Base-by-base conservation (phyloP, 2,888 invertebrate species). In the Suillia variegata region DNA sequence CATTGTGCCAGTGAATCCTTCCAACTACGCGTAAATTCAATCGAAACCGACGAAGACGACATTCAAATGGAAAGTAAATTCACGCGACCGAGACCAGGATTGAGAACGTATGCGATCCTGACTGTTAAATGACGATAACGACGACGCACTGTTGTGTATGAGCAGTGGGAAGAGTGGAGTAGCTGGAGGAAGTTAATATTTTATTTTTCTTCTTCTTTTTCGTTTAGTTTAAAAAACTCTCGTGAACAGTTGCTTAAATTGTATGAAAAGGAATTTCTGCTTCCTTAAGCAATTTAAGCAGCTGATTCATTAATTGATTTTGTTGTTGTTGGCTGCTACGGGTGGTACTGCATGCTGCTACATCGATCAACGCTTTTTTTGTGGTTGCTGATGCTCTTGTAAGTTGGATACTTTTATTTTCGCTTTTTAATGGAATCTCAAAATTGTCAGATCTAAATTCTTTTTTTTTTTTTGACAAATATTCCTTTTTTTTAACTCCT, bases 1-100 rank as follows among this genome's bases (percentile, higher is more conserved):
- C 87, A 87, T 87, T 83, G 84, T 87, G 86, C 77, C 76, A 71
- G 76, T 77, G 74, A 77, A 73, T 76, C 70, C 70, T 71, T 74
- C 70, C 66, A 65, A 67, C 65, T 68, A 63, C 59, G 61, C 64
- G 56, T 58, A 64, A 70, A 68, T 65, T 68, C 67, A 73, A 69
- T 71, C 70, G n/a, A n/a, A n/a, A 73, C 70, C 76, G 72, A 68
- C 71, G 73, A 76, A 75, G 72, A 68, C 71, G 73, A 76, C 78
- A 78, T 80, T 75, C 80, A 78, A 79, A 70, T 69, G 62, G 63
- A 59, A 49, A 24, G 12, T 49, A 8, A 8, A 10, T 21, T 6
- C 5, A 18, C 20, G 8, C 4, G 18, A 6, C 6, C 49, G 17
- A 6, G 10, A 31, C 24, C 26, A 31, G 31, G 51, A 26, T 51